A percentile compares a stretch with the other conserved stretches of the same genome.
phyloP scores from a whole-genome alignment of 1,140 invertebrate species.

The Rhopalosiphum maidis region DNA sequence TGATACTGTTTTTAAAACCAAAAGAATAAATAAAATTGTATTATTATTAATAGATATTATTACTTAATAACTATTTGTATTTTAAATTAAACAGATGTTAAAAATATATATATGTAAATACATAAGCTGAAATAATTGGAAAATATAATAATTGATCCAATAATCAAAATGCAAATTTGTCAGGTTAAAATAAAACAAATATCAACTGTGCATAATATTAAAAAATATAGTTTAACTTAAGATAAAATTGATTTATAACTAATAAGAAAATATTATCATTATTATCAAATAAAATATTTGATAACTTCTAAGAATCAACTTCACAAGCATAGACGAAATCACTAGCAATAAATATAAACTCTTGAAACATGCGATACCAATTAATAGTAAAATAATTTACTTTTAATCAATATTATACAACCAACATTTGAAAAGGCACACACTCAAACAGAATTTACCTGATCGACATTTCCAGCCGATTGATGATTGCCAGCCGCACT shows the following conservation, averaged over 20 bases:
- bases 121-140: background rate
- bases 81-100: background rate
- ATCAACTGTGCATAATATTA: background rate
- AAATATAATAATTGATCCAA: background rate
- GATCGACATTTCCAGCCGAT: slow-evolving; percentile 56
- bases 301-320: background rate
- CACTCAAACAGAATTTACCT: slow-evolving; percentile 53
- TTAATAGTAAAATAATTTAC: slow-evolving; percentile 11
- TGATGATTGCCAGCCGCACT: slow-evolving; percentile 53
- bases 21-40: background rate
- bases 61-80: background rate
- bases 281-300: background rate
- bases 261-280: background rate
- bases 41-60: background rate
- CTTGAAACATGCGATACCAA: slow-evolving; percentile 45
- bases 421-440: slow-evolving; percentile 59
- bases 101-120: slow-evolving; percentile 19
- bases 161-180: background rate
- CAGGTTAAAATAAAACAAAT: background rate
- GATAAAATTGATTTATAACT: background rate
- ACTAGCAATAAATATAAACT: slow-evolving; percentile 34
- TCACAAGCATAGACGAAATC: slow-evolving; percentile 31
- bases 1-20: background rate
- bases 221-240: background rate
- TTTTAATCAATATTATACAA: slow-evolving; percentile 1